Base-by-base conservation (phyloP, 2,797 vertebrate genomes). In the Masticophis lateralis region DNA sequence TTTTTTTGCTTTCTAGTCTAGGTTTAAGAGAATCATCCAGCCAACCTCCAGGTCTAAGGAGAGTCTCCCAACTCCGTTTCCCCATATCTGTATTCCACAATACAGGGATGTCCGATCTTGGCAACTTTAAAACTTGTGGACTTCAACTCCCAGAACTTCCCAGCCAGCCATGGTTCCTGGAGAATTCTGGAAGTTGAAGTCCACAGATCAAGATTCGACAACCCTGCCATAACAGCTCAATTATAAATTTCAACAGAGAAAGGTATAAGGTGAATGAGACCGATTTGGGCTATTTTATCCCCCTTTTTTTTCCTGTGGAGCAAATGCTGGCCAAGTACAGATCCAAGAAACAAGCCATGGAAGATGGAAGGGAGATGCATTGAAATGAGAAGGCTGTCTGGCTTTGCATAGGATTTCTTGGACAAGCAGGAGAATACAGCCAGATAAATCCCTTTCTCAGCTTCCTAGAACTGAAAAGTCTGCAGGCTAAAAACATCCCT, bases 341-440 rank as follows among this genome's bases (percentile, higher is more conserved):
- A 96, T 96, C 95, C 95, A 95, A 95, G 96, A 97, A 97, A 43
- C 96, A 61, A 91, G 92, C 91, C 96, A 95, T 47, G n/a, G 96
- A 96, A 95, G 83, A 95, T 5, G 20, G 96, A 96, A 95, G 74
- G 93, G 94, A 95, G 96, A 94, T 95, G 83, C 88, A 95, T 97
- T 96, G 97, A 95, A 96, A 97, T 95, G 93, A 95, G 94, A 86
- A 63, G 22, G 94, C 88, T 94, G 63, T 16, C 93, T 69, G 27
- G 7, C 47, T 94, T 94, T 94, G 57, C 93, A 91, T 90, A 0
- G 55, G 87, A 94, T 95, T 95, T 55, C 94, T 92, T 94, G 95
- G 95, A 90, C 66, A 92, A 90, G 27, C 89, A 69, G 91, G 93
- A 95, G 96, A 97, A 96, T 93, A 61, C 93, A n/a, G 16, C n/a